A percentile compares a stretch with the other conserved stretches of the same genome.
phyloP scores from a whole-genome alignment of 2,888 invertebrate genomes.

The Calameuta filiformis region DNA sequence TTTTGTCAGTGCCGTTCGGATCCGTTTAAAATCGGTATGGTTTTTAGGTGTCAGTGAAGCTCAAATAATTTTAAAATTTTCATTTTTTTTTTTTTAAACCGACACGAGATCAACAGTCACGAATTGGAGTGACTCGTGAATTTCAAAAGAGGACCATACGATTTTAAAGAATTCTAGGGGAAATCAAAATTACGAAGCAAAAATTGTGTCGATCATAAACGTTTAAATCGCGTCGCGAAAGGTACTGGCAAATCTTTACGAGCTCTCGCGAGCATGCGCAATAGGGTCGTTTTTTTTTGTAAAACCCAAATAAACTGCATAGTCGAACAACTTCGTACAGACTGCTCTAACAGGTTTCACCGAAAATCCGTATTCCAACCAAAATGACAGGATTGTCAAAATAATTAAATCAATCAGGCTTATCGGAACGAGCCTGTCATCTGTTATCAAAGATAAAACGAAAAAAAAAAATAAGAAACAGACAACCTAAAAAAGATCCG shows the following conservation, averaged over 20 bases:
- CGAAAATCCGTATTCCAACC: not conserved
- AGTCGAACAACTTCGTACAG: conserved; percentile 45
- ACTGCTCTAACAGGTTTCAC: conserved; percentile 18
- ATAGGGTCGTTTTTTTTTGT: conserved; percentile 56
- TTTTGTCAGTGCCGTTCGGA: conserved; percentile 34
- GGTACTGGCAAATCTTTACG: conserved; percentile 46
- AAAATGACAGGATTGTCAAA: not conserved
- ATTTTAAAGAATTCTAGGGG: not conserved
- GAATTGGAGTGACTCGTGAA: not conserved
- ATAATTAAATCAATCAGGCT: not conserved
- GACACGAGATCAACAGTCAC: not conserved
- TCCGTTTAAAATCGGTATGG: not conserved
- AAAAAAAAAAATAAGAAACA: not conserved
- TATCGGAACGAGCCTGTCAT: not conserved
- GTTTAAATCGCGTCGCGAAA: not conserved
- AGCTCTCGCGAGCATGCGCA: conserved; percentile 51
- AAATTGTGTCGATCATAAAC: not conserved
- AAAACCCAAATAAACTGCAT: conserved; percentile 62
- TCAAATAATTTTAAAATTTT: not conserved
- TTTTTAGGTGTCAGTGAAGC: not conserved
- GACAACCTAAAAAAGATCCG: not conserved
- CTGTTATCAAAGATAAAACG: not conserved
- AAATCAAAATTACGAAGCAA: not conserved
- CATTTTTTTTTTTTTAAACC: not conserved
- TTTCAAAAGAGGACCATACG: not conserved